Conservation (phyloP, 2,888 invertebrate genomes). For the Epinotia brunnichana region DNA sequence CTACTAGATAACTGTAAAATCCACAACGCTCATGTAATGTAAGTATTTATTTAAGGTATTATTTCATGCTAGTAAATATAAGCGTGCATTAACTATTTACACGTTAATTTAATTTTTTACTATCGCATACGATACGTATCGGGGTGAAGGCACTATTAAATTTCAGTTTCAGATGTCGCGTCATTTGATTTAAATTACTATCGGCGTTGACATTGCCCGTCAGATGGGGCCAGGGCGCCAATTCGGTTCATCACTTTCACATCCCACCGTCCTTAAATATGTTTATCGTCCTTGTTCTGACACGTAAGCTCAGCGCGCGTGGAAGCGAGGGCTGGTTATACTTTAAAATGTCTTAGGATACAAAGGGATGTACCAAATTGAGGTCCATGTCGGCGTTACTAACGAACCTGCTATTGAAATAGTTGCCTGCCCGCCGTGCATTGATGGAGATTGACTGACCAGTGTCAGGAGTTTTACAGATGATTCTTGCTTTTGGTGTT, state of each 20-base stretch:
- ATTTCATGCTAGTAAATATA: no score
- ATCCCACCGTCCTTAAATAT: neutral
- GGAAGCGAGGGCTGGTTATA: neutral
- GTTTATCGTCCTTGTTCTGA: neutral
- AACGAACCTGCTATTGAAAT: constrained; percentile 35
- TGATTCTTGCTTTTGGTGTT: neutral
- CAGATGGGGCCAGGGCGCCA: constrained; percentile 13
- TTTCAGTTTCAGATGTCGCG: constrained; percentile 29
- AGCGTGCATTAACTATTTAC: neutral
- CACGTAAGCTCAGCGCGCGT: neutral
- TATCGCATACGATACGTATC: constrained; percentile 1
- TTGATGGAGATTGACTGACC: constrained; percentile 13
- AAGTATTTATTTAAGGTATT: no score
- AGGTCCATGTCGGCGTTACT: constrained; percentile 19
- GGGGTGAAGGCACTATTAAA: constrained; percentile 15
- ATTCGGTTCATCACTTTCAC: neutral
- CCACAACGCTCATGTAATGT: neutral
- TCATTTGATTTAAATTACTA: constrained; percentile 33
- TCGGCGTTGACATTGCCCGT: constrained; percentile 31
- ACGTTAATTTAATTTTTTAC: neutral
- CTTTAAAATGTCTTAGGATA: neutral
- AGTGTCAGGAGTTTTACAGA: neutral
- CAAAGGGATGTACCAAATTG: neutral
- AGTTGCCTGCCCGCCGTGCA: constrained; percentile 12
- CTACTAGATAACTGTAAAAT: neutral